phyloP scores from a whole-genome alignment of 2,797 vertebrate species.

The Arrhamphus sclerolepis region DNA sequence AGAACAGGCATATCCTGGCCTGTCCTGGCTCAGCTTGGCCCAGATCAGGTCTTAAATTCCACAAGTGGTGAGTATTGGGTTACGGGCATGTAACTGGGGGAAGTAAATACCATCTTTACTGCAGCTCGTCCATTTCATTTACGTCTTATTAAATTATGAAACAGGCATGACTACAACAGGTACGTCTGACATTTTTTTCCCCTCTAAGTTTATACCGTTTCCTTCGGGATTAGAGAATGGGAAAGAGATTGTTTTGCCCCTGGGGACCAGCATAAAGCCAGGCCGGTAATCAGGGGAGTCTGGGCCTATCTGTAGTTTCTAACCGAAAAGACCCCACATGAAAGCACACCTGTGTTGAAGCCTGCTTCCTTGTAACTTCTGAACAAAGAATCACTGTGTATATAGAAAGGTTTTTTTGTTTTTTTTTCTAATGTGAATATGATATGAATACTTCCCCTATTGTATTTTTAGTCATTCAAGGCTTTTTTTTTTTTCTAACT shows the following conservation, averaged over 20 bases:
- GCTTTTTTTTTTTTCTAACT: no score
- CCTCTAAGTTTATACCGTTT: conserved; percentile 54
- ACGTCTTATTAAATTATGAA: conserved; percentile 69
- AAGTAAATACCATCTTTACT: conserved; percentile 75
- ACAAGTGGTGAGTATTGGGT: conserved; percentile 54
- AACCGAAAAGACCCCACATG: conserved; percentile 42
- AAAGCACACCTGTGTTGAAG: conserved; percentile 39
- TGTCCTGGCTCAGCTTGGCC: conserved; percentile 33
- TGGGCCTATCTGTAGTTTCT: conserved; percentile 40
- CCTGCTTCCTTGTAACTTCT: conserved; percentile 8
- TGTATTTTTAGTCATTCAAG: no score
- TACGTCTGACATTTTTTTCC: conserved; percentile 51
- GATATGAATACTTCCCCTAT: no score
- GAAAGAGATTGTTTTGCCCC: conserved; percentile 37
- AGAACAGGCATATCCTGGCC: conserved; percentile 48
- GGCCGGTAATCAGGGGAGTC: conserved; percentile 35
- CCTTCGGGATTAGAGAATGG: conserved; percentile 31
- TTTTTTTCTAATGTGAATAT: no score
- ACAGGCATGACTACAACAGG: conserved; percentile 59
- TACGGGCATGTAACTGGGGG: conserved; percentile 57
- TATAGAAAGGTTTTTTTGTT: no score
- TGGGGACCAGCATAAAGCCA: conserved; percentile 34
- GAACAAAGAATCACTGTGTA: conserved; percentile 19
- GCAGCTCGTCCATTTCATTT: conserved; percentile 74
- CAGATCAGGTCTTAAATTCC: conserved; percentile 46